These are phyloP conservation scores for Timema podura DNA, from an alignment of 2,888 invertebrate species.

Conservation along the genomic window DNA sequence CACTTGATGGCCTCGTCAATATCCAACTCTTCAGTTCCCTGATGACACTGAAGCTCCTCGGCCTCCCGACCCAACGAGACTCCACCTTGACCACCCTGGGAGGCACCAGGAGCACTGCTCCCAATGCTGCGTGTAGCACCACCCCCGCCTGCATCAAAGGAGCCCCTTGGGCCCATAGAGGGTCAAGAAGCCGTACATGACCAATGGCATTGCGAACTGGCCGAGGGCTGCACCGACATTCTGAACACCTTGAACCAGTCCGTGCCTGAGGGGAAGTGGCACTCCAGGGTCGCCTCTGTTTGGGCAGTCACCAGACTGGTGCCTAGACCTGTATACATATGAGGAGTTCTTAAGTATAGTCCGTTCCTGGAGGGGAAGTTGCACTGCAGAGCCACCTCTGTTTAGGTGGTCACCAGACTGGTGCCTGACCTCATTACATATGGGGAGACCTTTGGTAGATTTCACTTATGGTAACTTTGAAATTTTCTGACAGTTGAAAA, in stretches of 20 bases:
- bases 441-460: no score
- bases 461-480: no score
- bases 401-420: background rate
- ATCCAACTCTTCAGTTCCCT: no score
- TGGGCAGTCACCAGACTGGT: background rate
- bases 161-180: constrained; percentile 4
- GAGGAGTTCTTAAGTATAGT: no score
- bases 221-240: constrained; percentile 5
- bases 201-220: constrained; percentile 1
- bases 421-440: background rate
- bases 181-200: background rate
- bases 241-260: background rate
- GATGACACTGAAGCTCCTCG: no score
- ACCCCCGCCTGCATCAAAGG: constrained; percentile 5
- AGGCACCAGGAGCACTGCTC: background rate
- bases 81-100: no score
- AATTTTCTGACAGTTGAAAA: no score
- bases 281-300: background rate
- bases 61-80: no score
- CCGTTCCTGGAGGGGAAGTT: background rate
- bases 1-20: no score
- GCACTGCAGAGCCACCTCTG: background rate
- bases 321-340: background rate
- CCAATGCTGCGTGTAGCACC: background rate
- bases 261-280: background rate